These are phyloP conservation scores for Pseudomyrmex pallidus DNA, from an alignment of 1,140 invertebrate species.

Conservation along the genomic window DNA sequence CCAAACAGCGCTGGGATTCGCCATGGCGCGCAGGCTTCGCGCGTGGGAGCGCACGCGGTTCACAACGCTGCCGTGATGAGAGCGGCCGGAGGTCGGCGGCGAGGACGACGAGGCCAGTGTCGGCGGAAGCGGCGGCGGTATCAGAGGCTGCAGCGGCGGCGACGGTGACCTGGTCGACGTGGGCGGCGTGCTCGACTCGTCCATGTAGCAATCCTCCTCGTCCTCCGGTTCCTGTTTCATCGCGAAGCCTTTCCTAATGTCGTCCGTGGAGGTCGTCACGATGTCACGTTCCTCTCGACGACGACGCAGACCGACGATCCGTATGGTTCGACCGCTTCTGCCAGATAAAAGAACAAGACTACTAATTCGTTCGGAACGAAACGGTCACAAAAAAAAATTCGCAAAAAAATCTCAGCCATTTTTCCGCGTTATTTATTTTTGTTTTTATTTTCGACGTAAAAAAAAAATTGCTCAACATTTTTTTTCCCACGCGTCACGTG, in stretches of 20 bases:
- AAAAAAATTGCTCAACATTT: too few species aligned
- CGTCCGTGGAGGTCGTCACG: conserved; percentile 45
- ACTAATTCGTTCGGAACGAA: not conserved
- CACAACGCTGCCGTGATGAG: conserved; percentile 44
- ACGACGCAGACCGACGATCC: not conserved
- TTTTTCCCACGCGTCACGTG: not conserved
- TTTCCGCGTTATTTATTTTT: too few species aligned
- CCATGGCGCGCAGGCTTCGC: conserved; percentile 82
- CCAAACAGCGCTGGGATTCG: conserved; percentile 84
- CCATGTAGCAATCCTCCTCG: conserved; percentile 78
- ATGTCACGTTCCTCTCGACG: conserved; percentile 4
- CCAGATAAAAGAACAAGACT: too few species aligned
- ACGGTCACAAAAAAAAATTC: not conserved
- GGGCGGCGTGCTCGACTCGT: conserved; percentile 68
- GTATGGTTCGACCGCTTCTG: not conserved
- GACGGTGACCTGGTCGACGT: conserved; percentile 48
- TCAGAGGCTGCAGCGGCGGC: conserved; percentile 30
- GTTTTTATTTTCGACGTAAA: too few species aligned
- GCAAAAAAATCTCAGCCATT: too few species aligned
- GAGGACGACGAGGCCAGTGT: conserved; percentile 20
- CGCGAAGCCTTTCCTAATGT: conserved; percentile 47
- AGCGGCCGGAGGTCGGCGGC: conserved; percentile 15
- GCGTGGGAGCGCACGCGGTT: conserved; percentile 82
- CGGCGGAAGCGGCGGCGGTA: not conserved
- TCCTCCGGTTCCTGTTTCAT: conserved; percentile 83